Percentiles rank a stretch among this genome's conserved stretches.
Conservation (phyloP, 2,797 vertebrate species). For the Anabas testudineus region DNA sequence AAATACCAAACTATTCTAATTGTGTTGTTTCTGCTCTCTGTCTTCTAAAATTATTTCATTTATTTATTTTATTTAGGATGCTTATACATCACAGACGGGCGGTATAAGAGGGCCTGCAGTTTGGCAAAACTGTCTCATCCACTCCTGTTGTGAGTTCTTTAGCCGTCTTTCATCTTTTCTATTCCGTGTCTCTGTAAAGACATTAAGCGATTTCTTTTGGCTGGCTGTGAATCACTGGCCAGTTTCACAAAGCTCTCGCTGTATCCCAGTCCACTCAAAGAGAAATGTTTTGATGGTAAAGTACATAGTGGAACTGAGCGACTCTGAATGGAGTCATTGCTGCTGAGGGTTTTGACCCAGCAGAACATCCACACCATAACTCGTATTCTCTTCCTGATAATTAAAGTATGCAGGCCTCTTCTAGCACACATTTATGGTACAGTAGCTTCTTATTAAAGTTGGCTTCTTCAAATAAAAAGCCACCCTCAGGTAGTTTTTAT, state of each 20-base stretch:
- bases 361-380: neutral
- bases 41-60: no score
- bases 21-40: no score
- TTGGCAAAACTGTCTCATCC: neutral
- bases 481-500: no score
- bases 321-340: neutral
- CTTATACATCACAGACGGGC: neutral
- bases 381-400: neutral
- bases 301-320: neutral
- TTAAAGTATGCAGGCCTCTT: neutral
- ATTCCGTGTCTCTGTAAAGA: neutral
- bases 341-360: conserved; percentile 1
- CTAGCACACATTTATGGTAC: neutral
- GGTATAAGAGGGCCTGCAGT: neutral
- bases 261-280: neutral
- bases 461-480: neutral
- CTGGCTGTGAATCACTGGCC: conserved; percentile 2
- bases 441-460: neutral
- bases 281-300: neutral
- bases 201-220: conserved; percentile 10
- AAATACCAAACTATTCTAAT: no score
- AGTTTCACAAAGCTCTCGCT: conserved; percentile 9
- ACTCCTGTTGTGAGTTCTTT: neutral
- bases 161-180: conserved; percentile 2
- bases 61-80: neutral